Percentiles rank a stretch among this genome's conserved stretches.
phyloP scores from a whole-genome alignment of 2,797 vertebrate genomes.

The Pseudopleuronectes americanus region DNA sequence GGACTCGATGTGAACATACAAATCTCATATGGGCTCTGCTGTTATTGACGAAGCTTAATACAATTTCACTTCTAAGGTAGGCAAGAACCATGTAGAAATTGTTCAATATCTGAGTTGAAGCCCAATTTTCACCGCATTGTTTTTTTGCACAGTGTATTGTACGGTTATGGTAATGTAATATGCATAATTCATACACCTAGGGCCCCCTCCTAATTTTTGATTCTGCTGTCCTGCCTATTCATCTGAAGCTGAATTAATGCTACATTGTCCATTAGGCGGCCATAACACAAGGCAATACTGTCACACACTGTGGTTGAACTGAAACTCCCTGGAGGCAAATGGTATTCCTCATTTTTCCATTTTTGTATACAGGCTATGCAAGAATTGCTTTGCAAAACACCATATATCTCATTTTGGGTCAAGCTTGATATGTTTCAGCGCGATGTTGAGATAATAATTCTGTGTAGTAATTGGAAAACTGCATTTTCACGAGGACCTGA shows the following conservation, averaged over 20 bases:
- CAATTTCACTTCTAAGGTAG: constrained; percentile 93
- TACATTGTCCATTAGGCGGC: constrained; percentile 86
- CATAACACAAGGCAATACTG: constrained; percentile 85
- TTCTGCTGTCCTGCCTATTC: constrained; percentile 89
- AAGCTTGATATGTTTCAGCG: constrained; percentile 38
- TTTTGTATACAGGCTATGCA: constrained; percentile 55
- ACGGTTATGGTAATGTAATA: constrained; percentile 88
- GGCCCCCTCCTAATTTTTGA: constrained; percentile 84
- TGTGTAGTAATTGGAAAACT: constrained; percentile 59
- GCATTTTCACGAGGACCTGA: constrained; percentile 33
- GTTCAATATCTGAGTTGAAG: constrained; percentile 90
- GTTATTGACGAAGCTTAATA: constrained; percentile 90
- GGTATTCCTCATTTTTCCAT: constrained; percentile 71
- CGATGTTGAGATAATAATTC: constrained; percentile 60
- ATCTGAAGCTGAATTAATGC: constrained; percentile 91
- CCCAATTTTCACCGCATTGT: constrained; percentile 89
- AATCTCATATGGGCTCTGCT: constrained; percentile 86
- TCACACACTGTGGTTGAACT: constrained; percentile 82
- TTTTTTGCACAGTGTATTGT: constrained; percentile 83
- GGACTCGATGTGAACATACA: constrained; percentile 80
- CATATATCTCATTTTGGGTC: constrained; percentile 66
- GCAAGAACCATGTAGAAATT: constrained; percentile 94
- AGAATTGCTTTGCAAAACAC: constrained; percentile 74
- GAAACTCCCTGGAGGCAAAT: constrained; percentile 76
- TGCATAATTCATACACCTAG: constrained; percentile 94